Percentiles rank a stretch among this genome's conserved stretches.
These are phyloP conservation scores for Tolypeutes matacus DNA, from an alignment of 2,797 vertebrate genomes.

Conservation along the genomic window DNA sequence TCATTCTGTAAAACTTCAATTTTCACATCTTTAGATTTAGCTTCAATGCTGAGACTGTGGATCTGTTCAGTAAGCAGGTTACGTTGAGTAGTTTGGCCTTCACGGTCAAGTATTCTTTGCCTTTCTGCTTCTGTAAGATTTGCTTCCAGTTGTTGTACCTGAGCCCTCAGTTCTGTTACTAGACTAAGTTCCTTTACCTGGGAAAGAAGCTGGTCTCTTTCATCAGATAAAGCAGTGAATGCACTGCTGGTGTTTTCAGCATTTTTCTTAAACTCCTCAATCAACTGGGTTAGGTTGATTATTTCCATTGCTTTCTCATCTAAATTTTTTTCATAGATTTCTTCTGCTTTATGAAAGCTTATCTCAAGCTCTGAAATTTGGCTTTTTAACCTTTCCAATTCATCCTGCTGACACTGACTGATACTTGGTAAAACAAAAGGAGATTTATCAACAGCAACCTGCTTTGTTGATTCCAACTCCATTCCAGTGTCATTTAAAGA, in stretches of 20 bases:
- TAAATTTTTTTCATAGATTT: conserved; percentile 82
- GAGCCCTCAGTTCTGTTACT: conserved; percentile 84
- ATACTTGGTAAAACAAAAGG: neutral
- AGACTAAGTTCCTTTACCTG: conserved; percentile 85
- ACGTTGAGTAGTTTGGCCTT: conserved; percentile 87
- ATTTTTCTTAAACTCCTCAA: conserved; percentile 89
- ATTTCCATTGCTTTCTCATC: conserved; percentile 88
- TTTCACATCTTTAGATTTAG: conserved; percentile 91
- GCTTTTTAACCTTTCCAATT: conserved; percentile 80
- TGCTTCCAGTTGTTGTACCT: conserved; percentile 87
- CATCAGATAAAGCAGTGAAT: conserved; percentile 84
- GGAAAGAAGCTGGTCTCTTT: conserved; percentile 88
- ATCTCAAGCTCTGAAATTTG: conserved; percentile 90
- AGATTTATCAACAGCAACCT: neutral
- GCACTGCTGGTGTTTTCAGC: conserved; percentile 85
- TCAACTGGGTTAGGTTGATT: conserved; percentile 87
- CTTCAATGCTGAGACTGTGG: conserved; percentile 90
- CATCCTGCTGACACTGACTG: conserved; percentile 70
- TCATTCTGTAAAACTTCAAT: conserved; percentile 91
- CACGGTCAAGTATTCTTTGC: conserved; percentile 85
- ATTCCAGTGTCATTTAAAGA: neutral
- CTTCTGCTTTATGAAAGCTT: conserved; percentile 83
- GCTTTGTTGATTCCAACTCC: conserved; percentile 31
- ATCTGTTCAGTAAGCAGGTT: conserved; percentile 92
- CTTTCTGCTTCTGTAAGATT: conserved; percentile 87